Evolutionary conservation across 2,797 vertebrate genomes (phyloP).

Genomic region (Euphonia xanthogaster): DNA sequence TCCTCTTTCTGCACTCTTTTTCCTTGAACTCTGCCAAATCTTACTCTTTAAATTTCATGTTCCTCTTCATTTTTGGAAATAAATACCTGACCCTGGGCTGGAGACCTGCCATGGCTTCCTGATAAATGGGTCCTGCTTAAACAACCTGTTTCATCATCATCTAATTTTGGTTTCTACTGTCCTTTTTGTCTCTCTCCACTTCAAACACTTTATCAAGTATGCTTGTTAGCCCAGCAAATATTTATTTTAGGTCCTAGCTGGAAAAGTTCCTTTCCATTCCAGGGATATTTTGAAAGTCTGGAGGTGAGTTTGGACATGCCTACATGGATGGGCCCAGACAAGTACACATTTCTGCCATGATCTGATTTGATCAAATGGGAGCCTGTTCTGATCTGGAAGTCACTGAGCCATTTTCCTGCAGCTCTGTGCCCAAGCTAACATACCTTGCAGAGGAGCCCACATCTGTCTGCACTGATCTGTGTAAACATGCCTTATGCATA

Average conservation of each 20-base stretch:
- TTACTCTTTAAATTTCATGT: neutral
- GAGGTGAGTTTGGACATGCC: constrained; percentile 17
- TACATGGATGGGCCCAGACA: constrained; percentile 4
- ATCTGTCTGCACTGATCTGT: neutral
- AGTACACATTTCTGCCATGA: neutral
- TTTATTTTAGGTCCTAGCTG: constrained; percentile 27
- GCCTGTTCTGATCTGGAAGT: neutral
- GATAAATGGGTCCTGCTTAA: neutral
- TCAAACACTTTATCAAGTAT: neutral
- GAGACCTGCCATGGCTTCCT: neutral
- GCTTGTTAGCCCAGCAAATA: constrained; percentile 15
- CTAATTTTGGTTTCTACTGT: constrained; percentile 22
- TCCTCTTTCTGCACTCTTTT: neutral
- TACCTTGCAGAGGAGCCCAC: neutral
- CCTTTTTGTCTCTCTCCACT: constrained; percentile 11
- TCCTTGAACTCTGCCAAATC: neutral
- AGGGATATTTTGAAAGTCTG: constrained; percentile 49
- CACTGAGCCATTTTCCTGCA: neutral
- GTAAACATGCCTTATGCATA: neutral
- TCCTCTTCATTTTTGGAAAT: neutral
- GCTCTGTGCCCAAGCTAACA: neutral
- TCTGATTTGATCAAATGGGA: neutral
- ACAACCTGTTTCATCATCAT: neutral
- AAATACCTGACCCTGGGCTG: neutral
- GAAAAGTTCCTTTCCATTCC: constrained; percentile 47